Percentiles rank a stretch among this genome's conserved stretches.
Evolutionary conservation across 2,888 invertebrate species (phyloP).

Genomic region (Acleris holmiana): DNA sequence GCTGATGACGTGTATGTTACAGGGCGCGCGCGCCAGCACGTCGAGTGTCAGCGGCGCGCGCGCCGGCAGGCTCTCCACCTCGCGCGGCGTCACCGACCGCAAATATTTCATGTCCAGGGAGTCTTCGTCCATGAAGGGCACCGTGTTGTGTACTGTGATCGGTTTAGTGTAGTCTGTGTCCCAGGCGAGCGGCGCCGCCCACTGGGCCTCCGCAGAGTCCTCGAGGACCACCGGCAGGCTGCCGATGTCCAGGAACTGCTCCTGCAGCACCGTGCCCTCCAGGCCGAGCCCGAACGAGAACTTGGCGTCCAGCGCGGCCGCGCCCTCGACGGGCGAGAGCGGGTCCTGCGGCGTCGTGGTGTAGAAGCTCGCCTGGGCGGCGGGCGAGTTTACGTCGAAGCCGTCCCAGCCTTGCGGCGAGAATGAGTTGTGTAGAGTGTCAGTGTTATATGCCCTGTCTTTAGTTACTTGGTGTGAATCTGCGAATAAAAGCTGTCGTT

Average conservation of each 20-base stretch:
- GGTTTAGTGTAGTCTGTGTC: constrained; percentile 56
- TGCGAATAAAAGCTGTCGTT: constrained; percentile 44
- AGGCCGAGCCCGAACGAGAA: constrained; percentile 50
- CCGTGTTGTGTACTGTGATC: constrained; percentile 58
- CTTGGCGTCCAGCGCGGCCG: constrained; percentile 54
- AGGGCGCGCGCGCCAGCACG: constrained; percentile 57
- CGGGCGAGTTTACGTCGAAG: constrained; percentile 68
- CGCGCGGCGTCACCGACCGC: constrained; percentile 65
- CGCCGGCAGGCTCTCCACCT: constrained; percentile 60
- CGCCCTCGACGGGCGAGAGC: constrained; percentile 63
- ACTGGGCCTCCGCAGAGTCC: constrained; percentile 57
- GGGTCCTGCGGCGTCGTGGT: constrained; percentile 59
- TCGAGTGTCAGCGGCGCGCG: constrained; percentile 59
- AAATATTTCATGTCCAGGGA: constrained; percentile 68
- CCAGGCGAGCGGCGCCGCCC: constrained; percentile 52
- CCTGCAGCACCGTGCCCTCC: constrained; percentile 52
- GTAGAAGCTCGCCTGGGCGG: constrained; percentile 63
- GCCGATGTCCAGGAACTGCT: constrained; percentile 68
- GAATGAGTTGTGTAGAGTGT: constrained; percentile 75
- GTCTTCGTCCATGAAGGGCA: constrained; percentile 75
- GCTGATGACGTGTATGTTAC: constrained; percentile 64
- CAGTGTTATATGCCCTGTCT: constrained; percentile 71
- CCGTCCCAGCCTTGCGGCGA: constrained; percentile 75
- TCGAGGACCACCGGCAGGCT: constrained; percentile 72
- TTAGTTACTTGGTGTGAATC: constrained; percentile 66